Evolutionary conservation across 2,888 invertebrate species (phyloP), one percentile per base, ranked within the genome.

Genomic region (Habroteleia sp.): DNA sequence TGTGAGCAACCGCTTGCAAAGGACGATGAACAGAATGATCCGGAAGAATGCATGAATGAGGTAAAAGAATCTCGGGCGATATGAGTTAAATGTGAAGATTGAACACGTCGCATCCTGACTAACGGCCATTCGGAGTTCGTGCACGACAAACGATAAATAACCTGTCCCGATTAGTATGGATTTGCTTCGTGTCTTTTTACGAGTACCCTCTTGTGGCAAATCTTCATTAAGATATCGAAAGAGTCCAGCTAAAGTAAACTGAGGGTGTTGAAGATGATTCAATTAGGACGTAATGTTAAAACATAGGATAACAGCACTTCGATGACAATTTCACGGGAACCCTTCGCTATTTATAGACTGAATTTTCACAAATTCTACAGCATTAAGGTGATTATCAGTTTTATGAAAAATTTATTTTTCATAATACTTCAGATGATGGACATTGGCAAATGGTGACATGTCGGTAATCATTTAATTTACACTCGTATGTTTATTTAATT

Each of bases 131-230:
- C 78, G 80, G 79, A 79, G 73, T 73, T 72, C 80, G 81, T 79
- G 81, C 42, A 66, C 41, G 80, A 84, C n/a, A n/a, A n/a, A n/a
- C n/a, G 85, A 86, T 86, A 86, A 86, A n/a, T n/a, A n/a, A 85
- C 82, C 82, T 79, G 81, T 81, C 81, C 80, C 79, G 84, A 84
- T 85, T 83, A 83, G 77, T 62, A n/a, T n/a, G n/a, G n/a, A n/a
- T n/a, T n/a, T n/a, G n/a, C n/a, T n/a, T n/a, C n/a, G n/a, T n/a
- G n/a, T n/a, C n/a, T n/a, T n/a, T n/a, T n/a, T n/a, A n/a, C n/a
- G n/a, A n/a, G n/a, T n/a, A n/a, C 62, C 52, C 37, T 27, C 31
- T 27, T 20, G 20, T 20, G 17, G 27, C 56, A 27, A 54, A 54
- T 68, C 54, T 60, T 68, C 66, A 65, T 66, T 60, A 66, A 17